These are phyloP conservation scores for Spheniscus humboldti DNA, from an alignment of 2,797 vertebrate genomes.

Conservation along the genomic window DNA sequence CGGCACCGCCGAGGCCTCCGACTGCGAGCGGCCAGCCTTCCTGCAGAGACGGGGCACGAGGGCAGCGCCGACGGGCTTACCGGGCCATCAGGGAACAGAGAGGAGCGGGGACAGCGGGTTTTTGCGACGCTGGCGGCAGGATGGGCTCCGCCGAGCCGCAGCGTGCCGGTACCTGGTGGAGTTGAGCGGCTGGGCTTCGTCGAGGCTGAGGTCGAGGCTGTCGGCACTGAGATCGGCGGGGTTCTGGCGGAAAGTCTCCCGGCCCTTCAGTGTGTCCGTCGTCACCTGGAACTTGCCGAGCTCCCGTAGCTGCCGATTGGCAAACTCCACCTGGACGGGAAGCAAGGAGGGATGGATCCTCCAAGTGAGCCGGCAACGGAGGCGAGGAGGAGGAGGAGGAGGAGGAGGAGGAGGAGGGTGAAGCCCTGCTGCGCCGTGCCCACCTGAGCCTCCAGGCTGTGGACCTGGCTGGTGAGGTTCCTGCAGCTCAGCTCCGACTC, in stretches of 20 bases:
- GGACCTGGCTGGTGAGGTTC: conserved; percentile 74
- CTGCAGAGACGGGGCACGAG: conserved; percentile 17
- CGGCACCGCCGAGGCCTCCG: conserved; percentile 68
- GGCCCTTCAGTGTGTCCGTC: conserved; percentile 55
- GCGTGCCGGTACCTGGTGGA: conserved; percentile 70
- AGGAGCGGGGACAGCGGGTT: accelerated
- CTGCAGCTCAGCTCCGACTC: conserved; percentile 72
- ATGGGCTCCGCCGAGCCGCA: accelerated
- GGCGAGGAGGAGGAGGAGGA: accelerated
- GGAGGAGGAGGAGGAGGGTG: not conserved
- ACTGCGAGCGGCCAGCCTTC: conserved; percentile 67
- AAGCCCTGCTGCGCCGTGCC: not conserved
- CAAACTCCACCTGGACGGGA: conserved; percentile 72
- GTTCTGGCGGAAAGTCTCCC: conserved; percentile 29
- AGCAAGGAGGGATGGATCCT: not conserved
- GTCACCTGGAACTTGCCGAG: conserved; percentile 67
- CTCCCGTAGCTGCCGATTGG: conserved; percentile 76
- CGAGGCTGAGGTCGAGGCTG: conserved; percentile 84
- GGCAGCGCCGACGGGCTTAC: not conserved
- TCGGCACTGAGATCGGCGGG: conserved; percentile 77
- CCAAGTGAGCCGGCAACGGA: accelerated
- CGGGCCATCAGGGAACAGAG: not conserved
- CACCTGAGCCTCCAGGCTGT: conserved; percentile 86
- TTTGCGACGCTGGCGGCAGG: accelerated
- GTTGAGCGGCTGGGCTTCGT: conserved; percentile 71